These are phyloP conservation scores for Nesometra sesokonis DNA, from an alignment of 35 echinoderm and acorn worm genomes.

Conservation along the genomic window DNA sequence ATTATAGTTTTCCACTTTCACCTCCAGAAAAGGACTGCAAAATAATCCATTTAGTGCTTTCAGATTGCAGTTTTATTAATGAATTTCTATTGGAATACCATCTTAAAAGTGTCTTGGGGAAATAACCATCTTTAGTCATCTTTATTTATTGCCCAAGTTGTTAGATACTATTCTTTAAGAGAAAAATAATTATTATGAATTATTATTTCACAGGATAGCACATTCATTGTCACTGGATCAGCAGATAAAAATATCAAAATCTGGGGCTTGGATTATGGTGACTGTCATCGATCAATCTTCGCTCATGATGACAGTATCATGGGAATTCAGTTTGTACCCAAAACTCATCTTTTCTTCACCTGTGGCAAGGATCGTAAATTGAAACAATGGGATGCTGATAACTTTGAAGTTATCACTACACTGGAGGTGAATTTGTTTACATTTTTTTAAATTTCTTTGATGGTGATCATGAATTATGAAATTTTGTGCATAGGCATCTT, in stretches of 20 bases:
- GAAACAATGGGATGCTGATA: conserved; percentile 97
- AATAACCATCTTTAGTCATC: neutral
- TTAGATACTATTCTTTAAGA: neutral
- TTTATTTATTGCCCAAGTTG: neutral
- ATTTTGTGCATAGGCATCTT: too few species aligned
- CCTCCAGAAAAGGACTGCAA: too few species aligned
- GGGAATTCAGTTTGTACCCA: conserved; percentile 81
- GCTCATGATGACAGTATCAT: conserved; percentile 97
- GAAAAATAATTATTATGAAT: neutral
- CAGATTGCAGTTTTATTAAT: too few species aligned
- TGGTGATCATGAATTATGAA: too few species aligned
- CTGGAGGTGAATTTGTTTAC: conserved; percentile 43
- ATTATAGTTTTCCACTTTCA: too few species aligned
- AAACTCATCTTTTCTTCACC: conserved; percentile 87
- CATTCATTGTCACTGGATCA: conserved; percentile 71
- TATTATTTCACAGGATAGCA: conserved; percentile 61
- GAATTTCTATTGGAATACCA: too few species aligned
- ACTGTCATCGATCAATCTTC: conserved; percentile 92
- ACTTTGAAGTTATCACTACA: conserved; percentile 73
- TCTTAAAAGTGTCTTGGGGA: too few species aligned
- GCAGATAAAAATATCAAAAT: conserved; percentile 86
- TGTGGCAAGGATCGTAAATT: conserved; percentile 85
- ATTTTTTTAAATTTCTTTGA: too few species aligned
- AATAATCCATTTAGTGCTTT: too few species aligned
- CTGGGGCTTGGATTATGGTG: conserved; percentile 90